These are phyloP conservation scores for Chinchilla lanigera DNA, from an alignment of 2,113 vertebrate species.

Conservation along the genomic window DNA sequence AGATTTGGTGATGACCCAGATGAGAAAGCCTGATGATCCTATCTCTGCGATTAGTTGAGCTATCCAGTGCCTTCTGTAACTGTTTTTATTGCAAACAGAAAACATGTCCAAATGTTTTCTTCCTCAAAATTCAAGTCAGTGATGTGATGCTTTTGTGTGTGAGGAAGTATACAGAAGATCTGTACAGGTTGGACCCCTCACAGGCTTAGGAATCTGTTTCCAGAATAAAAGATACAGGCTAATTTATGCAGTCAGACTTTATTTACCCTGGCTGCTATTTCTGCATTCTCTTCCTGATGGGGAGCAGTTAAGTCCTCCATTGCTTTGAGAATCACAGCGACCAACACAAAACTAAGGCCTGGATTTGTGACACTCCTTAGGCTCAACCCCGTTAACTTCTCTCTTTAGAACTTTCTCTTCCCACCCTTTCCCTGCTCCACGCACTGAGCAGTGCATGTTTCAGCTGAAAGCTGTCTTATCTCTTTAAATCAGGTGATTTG, in stretches of 20 bases:
- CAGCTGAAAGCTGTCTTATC: neutral
- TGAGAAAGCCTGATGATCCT: conserved; percentile 4
- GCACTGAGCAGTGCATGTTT: neutral
- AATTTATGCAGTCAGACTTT: neutral
- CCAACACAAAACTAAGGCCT: neutral
- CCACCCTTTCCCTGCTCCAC: neutral
- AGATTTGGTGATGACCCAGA: conserved; percentile 14
- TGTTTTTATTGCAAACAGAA: conserved; percentile 56
- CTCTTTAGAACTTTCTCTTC: neutral
- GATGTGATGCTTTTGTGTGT: neutral
- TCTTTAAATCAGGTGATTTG: neutral
- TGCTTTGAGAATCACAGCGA: neutral
- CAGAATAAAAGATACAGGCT: neutral
- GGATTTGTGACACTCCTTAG: neutral
- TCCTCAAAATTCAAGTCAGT: conserved; percentile 5
- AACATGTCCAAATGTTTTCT: conserved; percentile 36
- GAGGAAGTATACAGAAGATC: neutral
- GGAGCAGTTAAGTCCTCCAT: neutral
- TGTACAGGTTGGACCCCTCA: neutral
- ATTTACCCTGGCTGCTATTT: neutral
- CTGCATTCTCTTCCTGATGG: neutral
- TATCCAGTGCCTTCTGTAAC: neutral
- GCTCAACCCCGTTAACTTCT: neutral
- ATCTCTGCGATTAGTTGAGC: neutral
- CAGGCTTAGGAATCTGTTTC: neutral